These are phyloP conservation scores for Haliclona indistincta DNA, from an alignment of 37 sponge, comb jelly and placozoan species.

Conservation along the genomic window DNA sequence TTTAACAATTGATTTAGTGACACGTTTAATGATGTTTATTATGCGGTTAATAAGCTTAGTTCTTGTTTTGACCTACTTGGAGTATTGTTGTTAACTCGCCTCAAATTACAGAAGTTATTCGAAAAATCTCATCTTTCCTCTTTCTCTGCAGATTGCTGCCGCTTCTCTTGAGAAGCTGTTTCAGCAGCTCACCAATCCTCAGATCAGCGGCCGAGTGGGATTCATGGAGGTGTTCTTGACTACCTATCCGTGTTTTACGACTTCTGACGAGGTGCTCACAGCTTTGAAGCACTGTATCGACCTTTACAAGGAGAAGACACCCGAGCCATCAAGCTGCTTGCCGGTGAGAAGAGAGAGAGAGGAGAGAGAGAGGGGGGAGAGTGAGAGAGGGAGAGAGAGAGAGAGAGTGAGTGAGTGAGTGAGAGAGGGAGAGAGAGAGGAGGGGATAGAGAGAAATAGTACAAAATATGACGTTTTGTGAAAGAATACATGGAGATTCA, in stretches of 20 bases:
- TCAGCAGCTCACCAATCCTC: slow-evolving; percentile 65
- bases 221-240: slow-evolving; percentile 69
- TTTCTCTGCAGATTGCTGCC: slow-evolving; percentile 69
- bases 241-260: slow-evolving; percentile 69
- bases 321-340: slow-evolving; percentile 1
- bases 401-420: too few relatives aligned
- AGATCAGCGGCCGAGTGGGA: slow-evolving; percentile 34
- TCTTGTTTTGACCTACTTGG: too few relatives aligned
- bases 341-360: slow-evolving; percentile 3
- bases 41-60: too few relatives aligned
- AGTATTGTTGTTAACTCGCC: neutral
- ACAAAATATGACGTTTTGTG: too few relatives aligned
- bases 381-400: too few relatives aligned
- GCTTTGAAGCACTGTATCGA: slow-evolving; percentile 69
- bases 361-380: neutral
- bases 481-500: too few relatives aligned
- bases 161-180: slow-evolving; percentile 87
- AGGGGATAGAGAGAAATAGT: too few relatives aligned
- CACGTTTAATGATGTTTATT: too few relatives aligned
- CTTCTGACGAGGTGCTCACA: slow-evolving; percentile 57
- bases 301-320: slow-evolving; percentile 7
- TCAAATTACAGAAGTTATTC: neutral
- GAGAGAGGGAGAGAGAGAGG: too few relatives aligned
- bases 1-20: too few relatives aligned
- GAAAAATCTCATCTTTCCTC: neutral